Conservation (phyloP, 1,140 invertebrate genomes). For the Zaprionus taronus region DNA sequence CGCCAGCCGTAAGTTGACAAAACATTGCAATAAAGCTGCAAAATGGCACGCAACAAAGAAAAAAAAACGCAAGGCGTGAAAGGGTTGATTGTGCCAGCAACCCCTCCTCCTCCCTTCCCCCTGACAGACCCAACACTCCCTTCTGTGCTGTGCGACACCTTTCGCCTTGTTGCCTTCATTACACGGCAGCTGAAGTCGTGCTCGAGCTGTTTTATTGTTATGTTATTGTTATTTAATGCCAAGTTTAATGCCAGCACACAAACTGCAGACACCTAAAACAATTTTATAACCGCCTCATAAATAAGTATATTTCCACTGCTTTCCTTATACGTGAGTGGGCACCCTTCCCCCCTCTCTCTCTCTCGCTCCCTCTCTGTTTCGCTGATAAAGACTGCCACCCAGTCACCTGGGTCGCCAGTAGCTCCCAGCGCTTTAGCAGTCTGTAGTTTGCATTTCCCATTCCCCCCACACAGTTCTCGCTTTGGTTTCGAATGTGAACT, state of each 20-base stretch:
- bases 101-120: not conserved
- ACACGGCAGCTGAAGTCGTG: slow-evolving; percentile 24
- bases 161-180: slow-evolving; percentile 28
- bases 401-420: slow-evolving; percentile 25
- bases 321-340: slow-evolving; percentile 62
- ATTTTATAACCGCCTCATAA: slow-evolving; percentile 76
- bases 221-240: slow-evolving; percentile 81
- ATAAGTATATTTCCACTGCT: slow-evolving; percentile 67
- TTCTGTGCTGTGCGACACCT: not conserved
- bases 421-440: slow-evolving; percentile 8
- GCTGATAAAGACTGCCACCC: slow-evolving; percentile 55
- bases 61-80: slow-evolving; percentile 36
- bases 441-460: slow-evolving; percentile 28
- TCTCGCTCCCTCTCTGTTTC: not conserved
- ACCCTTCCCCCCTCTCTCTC: slow-evolving; percentile 7
- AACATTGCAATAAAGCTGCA: slow-evolving; percentile 50
- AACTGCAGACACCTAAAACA: slow-evolving; percentile 68
- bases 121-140: not conserved
- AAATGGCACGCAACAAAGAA: slow-evolving; percentile 52
- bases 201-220: slow-evolving; percentile 67
- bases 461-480: slow-evolving; percentile 41
- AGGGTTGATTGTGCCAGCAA: slow-evolving; percentile 46
- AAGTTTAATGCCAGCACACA: slow-evolving; percentile 72
- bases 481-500: slow-evolving; percentile 53
- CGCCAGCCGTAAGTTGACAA: slow-evolving; percentile 52